A percentile compares a stretch with the other conserved stretches of the same genome.
Conservation (phyloP, 2,113 vertebrate genomes). For the Thunnus maccoyii region DNA sequence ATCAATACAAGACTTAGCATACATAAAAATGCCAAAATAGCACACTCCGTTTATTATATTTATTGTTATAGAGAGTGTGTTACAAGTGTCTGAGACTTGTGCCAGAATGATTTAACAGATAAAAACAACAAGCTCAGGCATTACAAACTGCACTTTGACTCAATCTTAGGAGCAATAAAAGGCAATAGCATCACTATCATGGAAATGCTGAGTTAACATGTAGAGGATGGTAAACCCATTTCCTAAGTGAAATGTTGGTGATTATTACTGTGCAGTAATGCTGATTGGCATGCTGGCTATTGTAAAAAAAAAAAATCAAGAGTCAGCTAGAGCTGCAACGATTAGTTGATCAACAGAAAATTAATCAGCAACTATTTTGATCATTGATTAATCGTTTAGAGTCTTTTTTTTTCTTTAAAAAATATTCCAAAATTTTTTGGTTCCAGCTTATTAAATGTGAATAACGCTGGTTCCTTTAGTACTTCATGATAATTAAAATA, state of each 20-base stretch:
- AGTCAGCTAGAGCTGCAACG: too few species aligned
- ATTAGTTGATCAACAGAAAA: too few species aligned
- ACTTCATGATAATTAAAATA: too few species aligned
- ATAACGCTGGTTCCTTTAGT: too few species aligned
- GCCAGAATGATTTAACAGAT: not conserved
- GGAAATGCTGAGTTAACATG: not conserved
- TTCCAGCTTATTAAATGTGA: too few species aligned
- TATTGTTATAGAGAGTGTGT: not conserved
- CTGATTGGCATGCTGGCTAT: not conserved
- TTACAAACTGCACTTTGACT: conserved; percentile 25
- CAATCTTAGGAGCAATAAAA: not conserved
- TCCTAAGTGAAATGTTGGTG: not conserved
- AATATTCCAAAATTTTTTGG: too few species aligned
- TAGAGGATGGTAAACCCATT: not conserved
- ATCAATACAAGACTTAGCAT: not conserved
- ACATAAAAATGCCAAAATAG: not conserved
- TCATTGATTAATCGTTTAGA: too few species aligned
- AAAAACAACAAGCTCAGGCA: not conserved
- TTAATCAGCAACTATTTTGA: too few species aligned
- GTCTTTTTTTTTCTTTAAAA: too few species aligned
- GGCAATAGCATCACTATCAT: not conserved
- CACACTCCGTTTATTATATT: not conserved
- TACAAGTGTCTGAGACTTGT: not conserved
- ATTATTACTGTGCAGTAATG: not conserved
- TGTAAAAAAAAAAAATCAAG: too few species aligned